Conservation (phyloP, 2,797 vertebrate species). For the Parambassis ranga region DNA sequence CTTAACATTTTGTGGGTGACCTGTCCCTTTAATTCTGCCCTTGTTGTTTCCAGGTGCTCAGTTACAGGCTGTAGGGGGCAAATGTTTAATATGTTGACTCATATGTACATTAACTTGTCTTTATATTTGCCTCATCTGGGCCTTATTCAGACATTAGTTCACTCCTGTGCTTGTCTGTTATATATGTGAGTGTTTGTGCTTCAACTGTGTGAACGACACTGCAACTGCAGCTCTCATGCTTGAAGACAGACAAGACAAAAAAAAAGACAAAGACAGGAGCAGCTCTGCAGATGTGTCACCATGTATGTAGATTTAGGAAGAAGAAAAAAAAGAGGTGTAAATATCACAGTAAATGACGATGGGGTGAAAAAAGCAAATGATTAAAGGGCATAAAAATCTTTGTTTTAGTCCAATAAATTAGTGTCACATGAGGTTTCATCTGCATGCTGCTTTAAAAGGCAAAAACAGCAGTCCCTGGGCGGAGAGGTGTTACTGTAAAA, state of each 20-base stretch:
- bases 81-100: neutral
- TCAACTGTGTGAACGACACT: constrained; percentile 40
- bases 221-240: constrained; percentile 9
- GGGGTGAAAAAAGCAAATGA: neutral
- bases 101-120: neutral
- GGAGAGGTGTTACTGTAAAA: too few relatives aligned
- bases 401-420: neutral
- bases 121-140: constrained; percentile 36
- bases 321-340: neutral
- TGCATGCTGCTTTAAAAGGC: constrained; percentile 27
- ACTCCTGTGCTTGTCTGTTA: too few relatives aligned
- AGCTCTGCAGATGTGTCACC: constrained; percentile 1
- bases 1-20: too few relatives aligned
- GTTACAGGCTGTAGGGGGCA: too few relatives aligned
- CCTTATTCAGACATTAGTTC: constrained; percentile 1
- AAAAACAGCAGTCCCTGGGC: too few relatives aligned
- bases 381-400: neutral
- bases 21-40: too few relatives aligned
- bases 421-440: constrained; percentile 26
- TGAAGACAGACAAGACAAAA: neutral
- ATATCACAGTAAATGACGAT: neutral
- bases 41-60: too few relatives aligned
- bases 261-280: neutral
- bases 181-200: constrained; percentile 51
- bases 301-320: neutral